phyloP scores from a whole-genome alignment of 2,797 vertebrate species.

The Borostomias antarcticus region DNA sequence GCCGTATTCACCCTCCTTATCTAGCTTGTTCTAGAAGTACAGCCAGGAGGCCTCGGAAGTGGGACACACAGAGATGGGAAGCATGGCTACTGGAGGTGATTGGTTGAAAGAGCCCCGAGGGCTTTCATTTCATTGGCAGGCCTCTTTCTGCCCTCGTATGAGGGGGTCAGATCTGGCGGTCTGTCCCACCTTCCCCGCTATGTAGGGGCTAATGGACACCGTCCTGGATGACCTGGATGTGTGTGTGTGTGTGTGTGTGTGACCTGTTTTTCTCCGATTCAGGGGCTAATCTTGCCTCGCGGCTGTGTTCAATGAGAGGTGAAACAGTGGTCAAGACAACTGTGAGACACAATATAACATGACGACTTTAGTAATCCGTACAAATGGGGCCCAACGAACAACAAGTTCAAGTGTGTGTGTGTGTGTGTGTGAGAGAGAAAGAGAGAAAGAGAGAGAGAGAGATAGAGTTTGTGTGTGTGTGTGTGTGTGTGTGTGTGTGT shows the following conservation, averaged over 20 bases:
- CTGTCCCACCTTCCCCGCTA: conserved; percentile 50
- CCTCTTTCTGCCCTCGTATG: conserved; percentile 41
- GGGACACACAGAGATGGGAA: conserved; percentile 44
- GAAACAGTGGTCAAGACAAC: conserved; percentile 48
- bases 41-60: conserved; percentile 52
- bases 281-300: conserved; percentile 47
- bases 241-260: conserved; percentile 6
- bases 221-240: conserved; percentile 50
- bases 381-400: background rate
- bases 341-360: conserved; percentile 34
- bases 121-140: conserved; percentile 59
- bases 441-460: too few species aligned
- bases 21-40: conserved; percentile 36
- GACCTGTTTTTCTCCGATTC: conserved; percentile 14
- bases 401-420: background rate
- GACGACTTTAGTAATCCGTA: conserved; percentile 38
- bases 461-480: too few species aligned
- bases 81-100: conserved; percentile 22
- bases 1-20: conserved; percentile 44
- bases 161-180: conserved; percentile 18
- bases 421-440: conserved; percentile 16
- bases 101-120: conserved; percentile 24
- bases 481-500: background rate
- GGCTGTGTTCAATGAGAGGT: conserved; percentile 51
- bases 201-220: conserved; percentile 60